Evolutionary conservation across 2,888 invertebrate genomes (phyloP), one percentile per base, ranked within the genome.

Genomic region (Sphaerolaimus hirsutus): DNA sequence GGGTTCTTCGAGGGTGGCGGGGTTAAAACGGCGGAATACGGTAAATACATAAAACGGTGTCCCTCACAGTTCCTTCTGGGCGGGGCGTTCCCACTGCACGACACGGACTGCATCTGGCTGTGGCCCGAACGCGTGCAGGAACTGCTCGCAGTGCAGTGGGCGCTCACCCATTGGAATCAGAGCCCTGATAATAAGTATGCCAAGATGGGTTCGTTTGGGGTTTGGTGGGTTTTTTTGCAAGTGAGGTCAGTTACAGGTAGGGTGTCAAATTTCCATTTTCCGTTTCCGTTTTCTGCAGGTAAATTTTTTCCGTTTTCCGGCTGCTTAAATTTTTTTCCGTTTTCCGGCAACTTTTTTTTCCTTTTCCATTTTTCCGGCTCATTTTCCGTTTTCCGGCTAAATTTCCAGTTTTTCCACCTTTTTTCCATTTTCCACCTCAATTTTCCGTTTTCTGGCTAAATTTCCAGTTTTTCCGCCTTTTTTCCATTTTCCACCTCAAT

Each of bases 121-220:
- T 51, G 53, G 26, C 55, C 58, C 17, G 54, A 54, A 35, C 53
- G 56, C 24, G 61, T 61, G 19, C 60, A 61, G 50, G 60, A 62
- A 47, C 54, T 61, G 38, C 57, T 61, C 22, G 59, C 61, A 22
- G 58, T 61, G 22, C 61, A 61, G 51, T 61, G 61, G 61, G 59
- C 59, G 5, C 52, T 61, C 36, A 56, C 60, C 10, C 57, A 60
- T 47, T 62, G 59, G 60, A 61, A 61, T 50, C 58, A 57, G 44
- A 57, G 56, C 36, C 57, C 55, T 25, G 48, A 49, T 35, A 54
- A 55, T 46, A 38, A 43, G 36, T 50, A 29, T 5, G 22, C 5
- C 29, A 43, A 29, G 29, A 24, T 43, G 7, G 43, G 43, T 43
- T 19, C 12, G 17, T 4, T 40, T 17, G 40, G 21, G 22, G 3